Conservation (phyloP, 2,888 invertebrate genomes). For the Arge pagana region DNA sequence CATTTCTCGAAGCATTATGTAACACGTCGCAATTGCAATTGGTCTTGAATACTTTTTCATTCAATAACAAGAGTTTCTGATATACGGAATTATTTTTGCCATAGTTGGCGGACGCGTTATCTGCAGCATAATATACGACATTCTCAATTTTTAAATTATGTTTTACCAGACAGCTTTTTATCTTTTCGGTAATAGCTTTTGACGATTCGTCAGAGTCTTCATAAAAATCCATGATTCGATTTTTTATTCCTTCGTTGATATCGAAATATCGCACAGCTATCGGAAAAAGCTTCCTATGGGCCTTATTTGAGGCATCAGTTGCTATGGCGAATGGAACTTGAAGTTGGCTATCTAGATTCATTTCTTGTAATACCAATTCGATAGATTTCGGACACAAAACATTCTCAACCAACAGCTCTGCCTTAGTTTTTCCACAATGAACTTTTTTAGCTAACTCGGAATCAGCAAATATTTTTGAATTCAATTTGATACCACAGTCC, state of each 20-base stretch:
- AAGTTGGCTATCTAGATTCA: constrained; percentile 6
- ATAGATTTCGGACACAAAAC: constrained; percentile 31
- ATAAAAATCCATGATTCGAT: constrained; percentile 24
- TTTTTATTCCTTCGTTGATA: constrained; percentile 11
- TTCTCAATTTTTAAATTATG: constrained; percentile 13
- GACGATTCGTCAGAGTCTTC: constrained; percentile 21
- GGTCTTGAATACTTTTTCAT: constrained; percentile 27
- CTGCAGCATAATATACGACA: constrained; percentile 25
- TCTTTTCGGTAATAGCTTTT: constrained; percentile 11
- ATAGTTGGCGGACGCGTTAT: constrained; percentile 29
- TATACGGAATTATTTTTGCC: constrained; percentile 28
- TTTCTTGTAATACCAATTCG: constrained; percentile 23
- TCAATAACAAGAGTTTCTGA: constrained; percentile 22
- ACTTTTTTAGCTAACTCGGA: constrained; percentile 29
- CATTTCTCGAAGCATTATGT: constrained; percentile 33
- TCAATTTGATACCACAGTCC: constrained; percentile 33
- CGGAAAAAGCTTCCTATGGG: constrained; percentile 15
- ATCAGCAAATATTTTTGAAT: constrained; percentile 29
- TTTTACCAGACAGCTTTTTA: constrained; percentile 17
- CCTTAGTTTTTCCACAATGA: constrained; percentile 34
- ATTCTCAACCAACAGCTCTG: constrained; percentile 33
- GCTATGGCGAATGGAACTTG: constrained; percentile 18
- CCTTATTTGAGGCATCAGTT: constrained; percentile 21
- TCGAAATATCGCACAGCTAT: constrained; percentile 13
- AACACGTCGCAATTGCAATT: constrained; percentile 35